Base-by-base conservation (phyloP, 2,797 vertebrate genomes). In the Darevskia nairensis region DNA sequence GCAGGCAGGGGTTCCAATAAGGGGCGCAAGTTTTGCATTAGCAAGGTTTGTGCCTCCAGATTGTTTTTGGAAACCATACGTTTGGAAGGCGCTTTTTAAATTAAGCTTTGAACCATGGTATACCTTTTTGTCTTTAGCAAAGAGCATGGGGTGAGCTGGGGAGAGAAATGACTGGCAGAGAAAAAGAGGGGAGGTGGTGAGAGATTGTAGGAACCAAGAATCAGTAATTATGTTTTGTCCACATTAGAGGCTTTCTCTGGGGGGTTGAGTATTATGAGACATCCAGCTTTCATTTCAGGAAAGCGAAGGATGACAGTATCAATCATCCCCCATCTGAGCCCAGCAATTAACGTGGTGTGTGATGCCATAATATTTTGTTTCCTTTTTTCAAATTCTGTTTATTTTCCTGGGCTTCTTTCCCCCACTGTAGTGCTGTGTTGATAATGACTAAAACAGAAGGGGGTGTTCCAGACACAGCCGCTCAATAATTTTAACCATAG, bases 261-360 rank as follows among this genome's bases (percentile, higher is more conserved):
- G 90, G 19, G 85, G 79, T 35, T 27, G 78, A 88, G 21, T 88
- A 61, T 86, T 92, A 91, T 32, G 66, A 94, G 94, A 94, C 84
- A 94, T 8, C 32, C 85, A 93, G 92, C 90, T 81, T 95, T 93
- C 76, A 92, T 90, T 90, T 91, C 68, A 89, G 88, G 83, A 93
- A 92, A 81, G 41, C 85, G 71, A 89, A 92, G 1, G 3, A 84
- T 91, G 72, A 93, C 0, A 6, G 5, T 55, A 88, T 90, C 76
- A 89, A 15, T 64, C 72, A 84, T 90, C 84, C 75, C 50, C 15
- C 78, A 7, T 90, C 50, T 83, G 41, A 0, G 0, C 87, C 90
- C 8, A 32, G 83, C 59, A 59, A 76, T 44, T 71, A 41, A n/a
- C 35, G 3, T 35, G 29, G 71, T 35, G 69, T 72, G 9, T 2